Evolutionary conservation across 2,888 invertebrate genomes (phyloP).

Genomic region (Drosophila lutescens): DNA sequence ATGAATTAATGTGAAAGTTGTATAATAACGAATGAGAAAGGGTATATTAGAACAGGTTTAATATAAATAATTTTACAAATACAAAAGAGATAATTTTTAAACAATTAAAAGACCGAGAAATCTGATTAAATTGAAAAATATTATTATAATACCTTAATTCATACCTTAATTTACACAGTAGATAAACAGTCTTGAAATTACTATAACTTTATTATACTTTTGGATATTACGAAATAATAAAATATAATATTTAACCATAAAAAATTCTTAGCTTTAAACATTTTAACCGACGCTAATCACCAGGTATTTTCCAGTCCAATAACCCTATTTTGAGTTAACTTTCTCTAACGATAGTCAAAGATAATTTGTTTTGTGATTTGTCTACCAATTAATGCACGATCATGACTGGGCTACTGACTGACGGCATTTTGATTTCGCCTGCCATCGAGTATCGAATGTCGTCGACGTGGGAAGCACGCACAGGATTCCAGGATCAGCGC

Average conservation of each 20-base stretch:
- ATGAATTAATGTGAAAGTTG: constrained; percentile 59
- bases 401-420: constrained; percentile 69
- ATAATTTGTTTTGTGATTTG: constrained; percentile 24
- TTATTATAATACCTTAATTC: too few species aligned
- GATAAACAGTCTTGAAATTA: too few species aligned
- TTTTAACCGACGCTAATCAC: too few species aligned
- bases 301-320: background rate
- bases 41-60: background rate
- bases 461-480: constrained; percentile 81
- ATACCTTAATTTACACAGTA: too few species aligned
- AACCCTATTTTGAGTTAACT: constrained; percentile 1
- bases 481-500: constrained; percentile 41
- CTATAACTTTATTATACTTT: too few species aligned
- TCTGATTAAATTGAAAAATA: too few species aligned
- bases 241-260: too few species aligned
- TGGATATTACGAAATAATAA: background rate
- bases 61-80: background rate
- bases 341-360: constrained; percentile 7
- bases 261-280: too few species aligned
- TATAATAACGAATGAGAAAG: background rate
- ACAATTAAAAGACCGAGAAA: too few species aligned
- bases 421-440: constrained; percentile 77
- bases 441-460: constrained; percentile 75
- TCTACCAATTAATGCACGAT: constrained; percentile 68
- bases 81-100: too few species aligned